Evolutionary conservation across 2,797 vertebrate species (phyloP), one percentile per base, ranked within the genome.

Genomic region (Lithobates pipiens): DNA sequence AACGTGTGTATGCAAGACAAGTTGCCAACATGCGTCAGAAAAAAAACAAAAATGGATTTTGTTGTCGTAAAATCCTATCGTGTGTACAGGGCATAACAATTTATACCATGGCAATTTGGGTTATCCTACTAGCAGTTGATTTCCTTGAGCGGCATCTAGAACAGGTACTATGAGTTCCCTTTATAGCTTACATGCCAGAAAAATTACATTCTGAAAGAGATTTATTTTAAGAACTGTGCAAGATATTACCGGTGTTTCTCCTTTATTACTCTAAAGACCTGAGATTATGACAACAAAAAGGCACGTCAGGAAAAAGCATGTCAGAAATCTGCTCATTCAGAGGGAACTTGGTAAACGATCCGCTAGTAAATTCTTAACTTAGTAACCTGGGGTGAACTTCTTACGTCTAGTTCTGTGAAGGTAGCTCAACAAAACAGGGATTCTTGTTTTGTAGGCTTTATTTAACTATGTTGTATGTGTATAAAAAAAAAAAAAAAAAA

Each of bases 221-320:
- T 61, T 15, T 32, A 36, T 36, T n/a, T 61, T 61, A 61, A 9
- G 54, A 61, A 5, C 21, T 36, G 23, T 10, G 16, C 21, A 36
- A n/a, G 46, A 39, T 50, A 11, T 80, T 46, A 69, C 65, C 5
- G 18, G 15, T 32, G 21, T 21, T 27, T 36, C 13, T 21, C 18
- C 16, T 18, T 21, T 72, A 61, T 63, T 63, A 27, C 27, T 73
- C 42, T 75, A 29, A 82, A 50, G n/a, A 63, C 71, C 39, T 16
- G 25, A 25, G 81, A 76, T 76, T 67, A 67, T n/a, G 11, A n/a
- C 23, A 68, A 74, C 71, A 67, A 67, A 74, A 34, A 9, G 25
- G 11, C 68, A 15, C 21, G 21, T 80, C 78, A 57, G 68, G 2
- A 63, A 32, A 67, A 39, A 65, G n/a, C 34, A 67, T 44, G 57